phyloP scores from a whole-genome alignment of 2,888 invertebrate species.

The Lasioglossum malachurum region DNA sequence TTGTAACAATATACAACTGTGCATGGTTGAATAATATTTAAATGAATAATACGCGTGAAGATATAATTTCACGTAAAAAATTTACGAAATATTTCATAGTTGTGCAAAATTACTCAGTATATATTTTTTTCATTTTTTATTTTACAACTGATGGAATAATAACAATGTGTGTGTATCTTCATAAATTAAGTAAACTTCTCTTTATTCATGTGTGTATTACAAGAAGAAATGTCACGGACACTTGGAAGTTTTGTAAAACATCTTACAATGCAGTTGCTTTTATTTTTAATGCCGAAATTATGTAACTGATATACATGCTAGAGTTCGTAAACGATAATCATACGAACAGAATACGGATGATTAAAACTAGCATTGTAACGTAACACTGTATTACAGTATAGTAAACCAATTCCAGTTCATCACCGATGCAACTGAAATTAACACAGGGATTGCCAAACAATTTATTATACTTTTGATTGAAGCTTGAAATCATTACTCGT shows the following conservation, averaged over 20 bases:
- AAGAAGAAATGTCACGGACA: neutral
- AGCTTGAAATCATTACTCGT: neutral
- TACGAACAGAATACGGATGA: neutral
- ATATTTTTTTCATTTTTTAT: neutral
- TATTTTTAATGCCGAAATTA: neutral
- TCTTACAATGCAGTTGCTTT: neutral
- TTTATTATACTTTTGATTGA: slow-evolving; percentile 1
- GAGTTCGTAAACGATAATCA: neutral
- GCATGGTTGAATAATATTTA: neutral
- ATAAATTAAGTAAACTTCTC: neutral
- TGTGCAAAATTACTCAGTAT: neutral
- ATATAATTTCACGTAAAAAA: neutral
- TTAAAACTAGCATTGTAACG: neutral
- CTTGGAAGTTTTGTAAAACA: neutral
- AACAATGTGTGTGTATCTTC: neutral
- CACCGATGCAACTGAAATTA: neutral
- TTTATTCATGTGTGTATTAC: neutral
- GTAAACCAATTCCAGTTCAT: slow-evolving; percentile 20
- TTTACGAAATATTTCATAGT: neutral
- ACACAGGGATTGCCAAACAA: neutral
- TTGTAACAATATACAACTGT: neutral
- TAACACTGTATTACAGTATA: neutral
- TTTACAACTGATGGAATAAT: neutral
- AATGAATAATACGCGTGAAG: neutral
- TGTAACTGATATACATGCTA: neutral